Evolutionary conservation across 2,113 vertebrate species (phyloP).

Genomic region (Onychostruthus taczanowskii): DNA sequence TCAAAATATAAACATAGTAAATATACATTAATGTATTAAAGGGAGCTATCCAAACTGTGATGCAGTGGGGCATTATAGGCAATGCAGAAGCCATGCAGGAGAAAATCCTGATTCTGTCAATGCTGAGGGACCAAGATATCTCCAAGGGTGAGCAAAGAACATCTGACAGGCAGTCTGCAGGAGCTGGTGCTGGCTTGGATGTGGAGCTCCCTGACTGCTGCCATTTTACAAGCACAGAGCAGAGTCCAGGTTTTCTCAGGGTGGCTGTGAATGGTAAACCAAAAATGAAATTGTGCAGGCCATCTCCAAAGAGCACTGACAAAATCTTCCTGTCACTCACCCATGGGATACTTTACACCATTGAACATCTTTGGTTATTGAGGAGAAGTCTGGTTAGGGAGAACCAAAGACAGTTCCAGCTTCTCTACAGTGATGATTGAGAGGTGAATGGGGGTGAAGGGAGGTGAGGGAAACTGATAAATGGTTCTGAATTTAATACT

Average conservation of each 20-base stretch:
- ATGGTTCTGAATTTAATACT: constrained; percentile 34
- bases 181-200: background rate
- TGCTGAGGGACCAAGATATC: background rate
- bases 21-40: background rate
- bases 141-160: background rate
- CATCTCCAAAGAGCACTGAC: background rate
- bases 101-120: background rate
- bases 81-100: background rate
- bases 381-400: background rate
- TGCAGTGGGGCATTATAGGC: background rate
- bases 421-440: background rate
- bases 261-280: background rate
- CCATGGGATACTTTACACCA: background rate
- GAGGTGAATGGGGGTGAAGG: background rate
- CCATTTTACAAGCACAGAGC: background rate
- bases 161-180: background rate
- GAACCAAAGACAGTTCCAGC: background rate
- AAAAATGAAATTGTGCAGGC: background rate
- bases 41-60: background rate
- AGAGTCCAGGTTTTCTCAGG: background rate
- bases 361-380: background rate
- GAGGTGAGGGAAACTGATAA: background rate
- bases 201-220: background rate
- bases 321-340: background rate
- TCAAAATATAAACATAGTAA: background rate